phyloP scores from a whole-genome alignment of 53 echinoderm and acorn worm genomes.

The Glandiceps talaboti region DNA sequence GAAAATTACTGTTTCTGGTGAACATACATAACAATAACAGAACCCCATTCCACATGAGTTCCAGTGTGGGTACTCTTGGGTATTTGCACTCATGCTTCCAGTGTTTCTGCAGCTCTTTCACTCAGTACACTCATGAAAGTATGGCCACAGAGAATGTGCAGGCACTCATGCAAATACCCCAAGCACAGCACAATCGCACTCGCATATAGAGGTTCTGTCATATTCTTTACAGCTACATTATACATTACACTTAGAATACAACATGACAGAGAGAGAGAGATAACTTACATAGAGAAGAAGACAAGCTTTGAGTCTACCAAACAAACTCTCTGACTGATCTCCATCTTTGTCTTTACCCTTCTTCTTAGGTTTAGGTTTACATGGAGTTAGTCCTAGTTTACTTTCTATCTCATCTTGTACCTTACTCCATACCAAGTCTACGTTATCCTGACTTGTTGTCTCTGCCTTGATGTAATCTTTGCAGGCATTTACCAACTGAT shows the following conservation, averaged over 20 bases:
- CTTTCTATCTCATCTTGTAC: slow-evolving; percentile 74
- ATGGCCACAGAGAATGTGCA: no score
- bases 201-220: neutral
- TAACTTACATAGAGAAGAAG: slow-evolving; percentile 80
- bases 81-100: no score
- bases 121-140: no score
- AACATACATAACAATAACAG: no score
- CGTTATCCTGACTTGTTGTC: slow-evolving; percentile 43
- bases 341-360: slow-evolving; percentile 51
- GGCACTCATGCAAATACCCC: no score
- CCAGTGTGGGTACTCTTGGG: no score
- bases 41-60: no score
- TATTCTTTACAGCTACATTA: neutral
- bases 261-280: no score
- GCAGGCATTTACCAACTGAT: slow-evolving; percentile 92
- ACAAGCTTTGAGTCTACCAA: slow-evolving; percentile 86
- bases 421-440: slow-evolving; percentile 83
- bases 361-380: slow-evolving; percentile 36
- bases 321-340: slow-evolving; percentile 39
- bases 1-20: no score
- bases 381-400: slow-evolving; percentile 52
- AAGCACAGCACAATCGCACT: no score
- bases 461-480: slow-evolving; percentile 78
- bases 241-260: neutral
- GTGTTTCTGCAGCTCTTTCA: no score